Base-by-base conservation (phyloP, 2,113 vertebrate genomes). In the Tapirus terrestris region DNA sequence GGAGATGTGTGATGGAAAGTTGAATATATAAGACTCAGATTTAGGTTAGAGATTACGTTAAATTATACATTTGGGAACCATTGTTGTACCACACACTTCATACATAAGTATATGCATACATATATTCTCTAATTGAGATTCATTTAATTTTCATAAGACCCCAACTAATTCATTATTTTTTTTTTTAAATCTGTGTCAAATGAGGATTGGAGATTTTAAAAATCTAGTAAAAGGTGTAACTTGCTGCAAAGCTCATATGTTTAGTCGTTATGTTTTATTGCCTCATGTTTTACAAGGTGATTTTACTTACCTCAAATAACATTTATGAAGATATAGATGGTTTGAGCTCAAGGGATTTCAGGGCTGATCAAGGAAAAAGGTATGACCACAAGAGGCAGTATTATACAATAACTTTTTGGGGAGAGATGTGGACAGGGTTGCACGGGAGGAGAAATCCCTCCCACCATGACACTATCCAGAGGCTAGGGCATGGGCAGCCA, bases 401-500 rank as follows among this genome's bases (percentile, higher is more conserved):
- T 31, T 6, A 17, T 14, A 56, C 2, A 3, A 17, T 8, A 67
- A 63, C 25, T 0, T 36, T 36, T 48, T 48, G 9, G 7, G 36
- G n/a, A 51, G 51, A 21, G 11, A 68, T 36, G 20, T 86, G 75
- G 17, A 36, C 21, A 81, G 10, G 6, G 20, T n/a, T 65, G 7
- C 7, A 51, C 13, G 27, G n/a, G 16, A 70, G 3, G 0, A 61
- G 61, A 72, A 43, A 63, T 25, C 25, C 6, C 8, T 58, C 9
- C 27, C 5, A 18, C 4, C 9, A 5, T 25, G 0, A 25, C 12
- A 75, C 16, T 45, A 43, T 58, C 6, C 48, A 25, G 5, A 81
- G 5, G 4, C 20, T 23, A 8, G 17, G 21, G 36, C 7, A 1
- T 20, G 13, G 12, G 14, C 11, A 10, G 6, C 2, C 29, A 56